Evolutionary conservation across 2,113 vertebrate genomes (phyloP).

Genomic region (Microcebus griseorufus): DNA sequence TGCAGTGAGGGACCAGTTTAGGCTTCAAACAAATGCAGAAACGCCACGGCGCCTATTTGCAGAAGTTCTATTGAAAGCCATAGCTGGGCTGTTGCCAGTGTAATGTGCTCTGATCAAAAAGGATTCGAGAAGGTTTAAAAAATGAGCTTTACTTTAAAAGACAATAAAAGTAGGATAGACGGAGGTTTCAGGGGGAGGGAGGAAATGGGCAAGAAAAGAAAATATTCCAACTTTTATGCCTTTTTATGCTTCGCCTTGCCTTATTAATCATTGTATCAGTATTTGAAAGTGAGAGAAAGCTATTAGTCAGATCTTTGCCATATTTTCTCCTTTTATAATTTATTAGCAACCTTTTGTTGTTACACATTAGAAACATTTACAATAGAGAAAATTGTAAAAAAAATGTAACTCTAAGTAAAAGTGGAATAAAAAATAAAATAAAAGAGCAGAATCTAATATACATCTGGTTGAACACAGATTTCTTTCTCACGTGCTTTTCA

Average conservation of each 20-base stretch:
- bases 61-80: not conserved
- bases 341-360: not conserved
- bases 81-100: not conserved
- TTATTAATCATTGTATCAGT: not conserved
- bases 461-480: slow-evolving; percentile 4
- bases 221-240: slow-evolving; percentile 30
- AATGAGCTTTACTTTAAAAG: slow-evolving; percentile 50
- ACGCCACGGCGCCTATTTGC: not conserved
- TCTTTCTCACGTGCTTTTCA: not conserved
- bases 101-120: slow-evolving; percentile 52
- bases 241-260: not conserved
- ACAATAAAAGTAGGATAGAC: slow-evolving; percentile 37
- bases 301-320: slow-evolving; percentile 10
- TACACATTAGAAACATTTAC: slow-evolving; percentile 13
- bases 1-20: not conserved
- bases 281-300: slow-evolving; percentile 22
- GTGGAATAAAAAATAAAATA: slow-evolving; percentile 22
- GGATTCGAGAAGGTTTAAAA: slow-evolving; percentile 23
- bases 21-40: slow-evolving; percentile 10
- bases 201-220: slow-evolving; percentile 26
- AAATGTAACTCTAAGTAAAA: slow-evolving; percentile 41
- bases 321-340: slow-evolving; percentile 25
- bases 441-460: not conserved
- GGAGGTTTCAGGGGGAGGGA: not conserved
- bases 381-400: not conserved